Evolutionary conservation across 2,113 vertebrate species (phyloP), one percentile per base, ranked within the genome.

Genomic region (Catharus minimus): DNA sequence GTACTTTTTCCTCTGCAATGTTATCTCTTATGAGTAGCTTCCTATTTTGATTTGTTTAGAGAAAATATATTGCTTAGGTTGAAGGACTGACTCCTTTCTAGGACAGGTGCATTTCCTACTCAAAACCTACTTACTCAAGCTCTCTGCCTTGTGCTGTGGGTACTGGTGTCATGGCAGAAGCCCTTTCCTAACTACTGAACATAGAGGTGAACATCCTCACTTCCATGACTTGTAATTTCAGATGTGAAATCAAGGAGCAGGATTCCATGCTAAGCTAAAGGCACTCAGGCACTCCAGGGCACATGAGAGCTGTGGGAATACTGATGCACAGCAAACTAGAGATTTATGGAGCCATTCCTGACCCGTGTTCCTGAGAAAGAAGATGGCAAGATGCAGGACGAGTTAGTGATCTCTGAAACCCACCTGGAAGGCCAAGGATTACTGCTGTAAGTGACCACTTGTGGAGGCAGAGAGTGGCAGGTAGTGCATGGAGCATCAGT

Each of bases 401-500:
- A 68, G 4, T 56, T 56, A 52, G 15, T 32, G 21, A 43, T 39
- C 17, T 89, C 69, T 62, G 61, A 67, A 83, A 58, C 14, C 15
- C 23, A 71, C 4, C 15, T 68, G 43, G 32, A 87, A 71, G 22
- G 14, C 10, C 16, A 30, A 72, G 58, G 38, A 38, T 41, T 85
- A 13, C 46, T 36, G 36, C 44, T 8, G 1, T 9, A 15, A 8
- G 22, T 57, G 18, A 68, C 13, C 2, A 1, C 2, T 28, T 66
- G 17, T 58, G 49, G 61, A 78, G 36, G n/a, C 20, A 79, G 39
- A 61, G 33, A 11, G 9, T n/a, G 11, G 13, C 41, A 22, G 13
- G 16, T 28, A 74, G 21, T 74, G 13, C 24, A 11, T 9, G 14
- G 13, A n/a, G 8, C 39, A 79, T 82, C 32, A 61, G 55, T 49